Conservation (phyloP, 2,888 invertebrate genomes). For the Melanargia galathea region DNA sequence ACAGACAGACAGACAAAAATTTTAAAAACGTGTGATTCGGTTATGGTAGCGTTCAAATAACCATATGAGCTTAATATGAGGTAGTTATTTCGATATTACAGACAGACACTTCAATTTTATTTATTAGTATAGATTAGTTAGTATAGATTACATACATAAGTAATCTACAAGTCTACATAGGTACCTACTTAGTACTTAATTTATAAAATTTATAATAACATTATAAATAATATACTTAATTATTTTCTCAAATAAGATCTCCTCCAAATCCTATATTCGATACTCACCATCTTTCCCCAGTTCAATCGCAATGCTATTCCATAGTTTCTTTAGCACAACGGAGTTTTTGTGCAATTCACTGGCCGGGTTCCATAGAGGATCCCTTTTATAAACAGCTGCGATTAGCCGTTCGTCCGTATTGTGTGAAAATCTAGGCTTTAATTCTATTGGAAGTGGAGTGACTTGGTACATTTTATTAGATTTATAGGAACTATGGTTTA, state of each 20-base stretch:
- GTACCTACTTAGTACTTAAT: too few relatives aligned
- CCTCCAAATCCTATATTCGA: neutral
- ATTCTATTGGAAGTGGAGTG: neutral
- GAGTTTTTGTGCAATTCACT: constrained; percentile 21
- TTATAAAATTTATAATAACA: too few relatives aligned
- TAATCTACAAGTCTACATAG: too few relatives aligned
- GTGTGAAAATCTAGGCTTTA: constrained; percentile 12
- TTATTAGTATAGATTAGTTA: too few relatives aligned
- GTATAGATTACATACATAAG: too few relatives aligned
- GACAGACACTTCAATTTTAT: too few relatives aligned
- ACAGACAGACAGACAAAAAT: too few relatives aligned
- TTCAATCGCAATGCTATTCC: constrained; percentile 18
- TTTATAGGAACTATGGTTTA: neutral
- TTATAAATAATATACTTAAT: too few relatives aligned
- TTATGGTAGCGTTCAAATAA: too few relatives aligned
- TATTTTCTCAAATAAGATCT: neutral
- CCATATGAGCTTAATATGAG: too few relatives aligned
- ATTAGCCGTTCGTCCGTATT: constrained; percentile 16
- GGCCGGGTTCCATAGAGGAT: constrained; percentile 18
- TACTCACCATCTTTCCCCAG: constrained; percentile 20
- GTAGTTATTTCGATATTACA: too few relatives aligned
- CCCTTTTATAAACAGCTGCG: constrained; percentile 15
- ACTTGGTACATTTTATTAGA: constrained; percentile 12
- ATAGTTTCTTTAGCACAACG: constrained; percentile 16
- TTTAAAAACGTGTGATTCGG: too few relatives aligned